A percentile compares a stretch with the other conserved stretches of the same genome.
Conservation (phyloP, 2,113 vertebrate species). For the Syngnathoides biaculeatus region DNA sequence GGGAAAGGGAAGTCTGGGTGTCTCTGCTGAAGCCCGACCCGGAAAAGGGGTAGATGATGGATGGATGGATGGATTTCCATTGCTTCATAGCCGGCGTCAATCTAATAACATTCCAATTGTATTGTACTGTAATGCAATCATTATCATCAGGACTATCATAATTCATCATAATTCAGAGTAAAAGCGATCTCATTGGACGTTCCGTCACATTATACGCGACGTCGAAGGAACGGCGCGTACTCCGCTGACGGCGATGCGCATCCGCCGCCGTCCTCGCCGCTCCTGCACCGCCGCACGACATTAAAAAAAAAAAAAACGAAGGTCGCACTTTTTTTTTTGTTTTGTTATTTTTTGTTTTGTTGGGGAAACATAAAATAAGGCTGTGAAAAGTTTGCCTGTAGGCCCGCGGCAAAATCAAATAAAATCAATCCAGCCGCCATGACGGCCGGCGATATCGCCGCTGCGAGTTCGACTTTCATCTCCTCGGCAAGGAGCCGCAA, state of each 20-base stretch:
- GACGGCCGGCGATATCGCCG: neutral
- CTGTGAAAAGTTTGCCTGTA: constrained; percentile 7
- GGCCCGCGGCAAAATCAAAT: constrained; percentile 3
- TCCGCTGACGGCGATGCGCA: neutral
- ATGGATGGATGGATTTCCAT: too few relatives aligned
- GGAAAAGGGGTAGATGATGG: too few relatives aligned
- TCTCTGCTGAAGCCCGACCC: too few relatives aligned
- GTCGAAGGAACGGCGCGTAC: too few relatives aligned
- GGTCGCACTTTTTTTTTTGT: neutral
- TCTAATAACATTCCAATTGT: too few relatives aligned
- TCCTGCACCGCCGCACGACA: neutral
- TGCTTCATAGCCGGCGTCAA: too few relatives aligned
- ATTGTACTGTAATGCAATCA: too few relatives aligned
- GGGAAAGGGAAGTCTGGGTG: too few relatives aligned
- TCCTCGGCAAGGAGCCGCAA: neutral
- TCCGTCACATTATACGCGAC: too few relatives aligned
- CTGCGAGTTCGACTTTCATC: neutral
- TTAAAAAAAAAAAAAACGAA: neutral
- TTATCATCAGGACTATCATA: too few relatives aligned
- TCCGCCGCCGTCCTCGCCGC: neutral
- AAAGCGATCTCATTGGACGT: too few relatives aligned
- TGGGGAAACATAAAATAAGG: neutral
- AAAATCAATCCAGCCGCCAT: neutral
- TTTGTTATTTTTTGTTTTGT: too few relatives aligned
- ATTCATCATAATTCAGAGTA: neutral